A percentile compares a stretch with the other conserved stretches of the same genome.
phyloP scores from a whole-genome alignment of 1,140 invertebrate species.

The Acromyrmex echinatior region DNA sequence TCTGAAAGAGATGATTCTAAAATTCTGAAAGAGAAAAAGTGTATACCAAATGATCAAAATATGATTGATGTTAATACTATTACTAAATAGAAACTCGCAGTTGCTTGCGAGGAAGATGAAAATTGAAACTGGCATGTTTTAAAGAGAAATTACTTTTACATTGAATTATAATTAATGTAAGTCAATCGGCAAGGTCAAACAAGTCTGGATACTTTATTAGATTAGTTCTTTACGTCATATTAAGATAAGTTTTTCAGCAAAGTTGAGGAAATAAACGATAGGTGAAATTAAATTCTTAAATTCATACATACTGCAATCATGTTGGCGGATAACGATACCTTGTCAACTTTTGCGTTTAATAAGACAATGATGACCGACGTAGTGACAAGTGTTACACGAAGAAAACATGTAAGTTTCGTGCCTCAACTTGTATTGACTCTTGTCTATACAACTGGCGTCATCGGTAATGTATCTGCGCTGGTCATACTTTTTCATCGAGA shows the following conservation, averaged over 20 bases:
- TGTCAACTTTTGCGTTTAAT: slow-evolving; percentile 40
- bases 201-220: no score
- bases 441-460: slow-evolving; percentile 88
- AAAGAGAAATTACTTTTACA: not conserved
- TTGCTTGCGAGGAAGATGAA: not conserved
- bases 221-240: not conserved
- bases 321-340: slow-evolving; percentile 44
- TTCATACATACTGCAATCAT: slow-evolving; percentile 54
- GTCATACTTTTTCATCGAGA: slow-evolving; percentile 87
- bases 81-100: not conserved
- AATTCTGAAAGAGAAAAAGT: not conserved
- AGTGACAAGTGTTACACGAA: slow-evolving; percentile 47
- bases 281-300: not conserved
- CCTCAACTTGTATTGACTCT: slow-evolving; percentile 86
- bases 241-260: slow-evolving; percentile 22
- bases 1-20: not conserved
- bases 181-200: not conserved
- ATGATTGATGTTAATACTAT: not conserved
- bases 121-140: not conserved
- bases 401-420: slow-evolving; percentile 80
- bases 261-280: not conserved
- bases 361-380: not conserved
- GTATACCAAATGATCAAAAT: not conserved
- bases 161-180: slow-evolving; percentile 1
- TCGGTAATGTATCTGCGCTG: slow-evolving; percentile 89